Percentiles rank a stretch among this genome's conserved stretches.
Conservation (phyloP, 2,797 vertebrate species). For the Eulemur coronatus region DNA sequence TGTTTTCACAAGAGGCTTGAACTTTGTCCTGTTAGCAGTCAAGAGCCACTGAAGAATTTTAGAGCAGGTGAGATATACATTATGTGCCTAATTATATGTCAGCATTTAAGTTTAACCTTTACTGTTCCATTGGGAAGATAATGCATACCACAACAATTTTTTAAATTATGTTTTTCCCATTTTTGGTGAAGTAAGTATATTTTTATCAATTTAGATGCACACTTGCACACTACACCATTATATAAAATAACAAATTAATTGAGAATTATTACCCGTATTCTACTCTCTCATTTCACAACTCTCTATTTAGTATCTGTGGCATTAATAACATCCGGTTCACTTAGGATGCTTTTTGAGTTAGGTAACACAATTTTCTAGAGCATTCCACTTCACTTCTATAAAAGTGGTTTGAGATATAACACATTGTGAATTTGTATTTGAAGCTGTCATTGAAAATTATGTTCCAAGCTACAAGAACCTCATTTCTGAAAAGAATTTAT, state of each 20-base stretch:
- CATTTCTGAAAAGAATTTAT: conserved; percentile 45
- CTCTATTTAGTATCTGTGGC: neutral
- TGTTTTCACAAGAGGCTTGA: conserved; percentile 30
- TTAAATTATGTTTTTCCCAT: neutral
- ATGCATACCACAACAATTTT: neutral
- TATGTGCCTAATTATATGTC: neutral
- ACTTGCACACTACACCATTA: neutral
- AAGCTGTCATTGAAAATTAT: conserved; percentile 49
- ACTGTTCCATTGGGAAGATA: neutral
- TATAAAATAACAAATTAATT: neutral
- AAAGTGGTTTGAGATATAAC: conserved; percentile 28
- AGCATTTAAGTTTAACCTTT: neutral
- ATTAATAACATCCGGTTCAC: neutral
- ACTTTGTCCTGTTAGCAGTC: neutral
- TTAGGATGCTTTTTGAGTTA: conserved; percentile 22
- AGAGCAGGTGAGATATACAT: neutral
- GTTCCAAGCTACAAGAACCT: neutral
- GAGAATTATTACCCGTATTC: neutral
- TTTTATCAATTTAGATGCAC: neutral
- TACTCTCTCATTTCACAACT: neutral
- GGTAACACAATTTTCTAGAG: conserved; percentile 9
- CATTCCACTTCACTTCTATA: neutral
- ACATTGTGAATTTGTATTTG: conserved; percentile 33
- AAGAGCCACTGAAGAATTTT: neutral
- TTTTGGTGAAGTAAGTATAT: neutral